A percentile compares a stretch with the other conserved stretches of the same genome.
phyloP scores from a whole-genome alignment of 2,113 vertebrate species.

The Syrmaticus mikado region DNA sequence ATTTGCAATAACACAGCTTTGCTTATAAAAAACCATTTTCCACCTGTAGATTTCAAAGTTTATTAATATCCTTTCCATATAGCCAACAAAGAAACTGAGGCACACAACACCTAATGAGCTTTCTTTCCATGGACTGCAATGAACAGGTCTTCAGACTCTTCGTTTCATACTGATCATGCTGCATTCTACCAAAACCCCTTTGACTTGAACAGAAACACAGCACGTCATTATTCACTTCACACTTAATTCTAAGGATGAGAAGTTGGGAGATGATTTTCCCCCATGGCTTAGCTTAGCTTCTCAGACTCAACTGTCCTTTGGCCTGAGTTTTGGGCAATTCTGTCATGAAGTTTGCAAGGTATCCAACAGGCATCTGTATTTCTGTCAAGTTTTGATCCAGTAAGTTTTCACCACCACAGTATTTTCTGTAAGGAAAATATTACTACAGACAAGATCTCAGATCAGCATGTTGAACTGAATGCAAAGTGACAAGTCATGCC shows the following conservation, averaged over 20 bases:
- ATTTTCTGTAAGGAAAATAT: constrained; percentile 64
- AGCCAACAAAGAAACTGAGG: neutral
- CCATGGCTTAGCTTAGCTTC: neutral
- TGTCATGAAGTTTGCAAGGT: constrained; percentile 20
- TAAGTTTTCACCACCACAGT: constrained; percentile 33
- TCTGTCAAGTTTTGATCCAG: constrained; percentile 22
- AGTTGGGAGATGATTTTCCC: neutral
- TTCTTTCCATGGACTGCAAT: neutral
- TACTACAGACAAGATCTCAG: constrained; percentile 33
- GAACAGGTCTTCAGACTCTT: constrained; percentile 16
- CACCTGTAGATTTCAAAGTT: neutral
- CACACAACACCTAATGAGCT: neutral
- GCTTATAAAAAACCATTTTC: neutral
- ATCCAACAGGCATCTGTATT: constrained; percentile 2
- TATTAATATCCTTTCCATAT: neutral
- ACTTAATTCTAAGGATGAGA: neutral
- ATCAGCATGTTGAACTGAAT: neutral
- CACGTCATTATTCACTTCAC: neutral
- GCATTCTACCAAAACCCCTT: neutral
- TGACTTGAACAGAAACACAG: constrained; percentile 27
- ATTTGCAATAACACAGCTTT: neutral
- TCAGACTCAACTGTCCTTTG: neutral
- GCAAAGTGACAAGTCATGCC: constrained; percentile 32
- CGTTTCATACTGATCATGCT: neutral
- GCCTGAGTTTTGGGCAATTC: constrained; percentile 36